These are phyloP conservation scores for Nyctereutes procyonoides DNA, from an alignment of 2,113 vertebrate genomes.

Conservation along the genomic window DNA sequence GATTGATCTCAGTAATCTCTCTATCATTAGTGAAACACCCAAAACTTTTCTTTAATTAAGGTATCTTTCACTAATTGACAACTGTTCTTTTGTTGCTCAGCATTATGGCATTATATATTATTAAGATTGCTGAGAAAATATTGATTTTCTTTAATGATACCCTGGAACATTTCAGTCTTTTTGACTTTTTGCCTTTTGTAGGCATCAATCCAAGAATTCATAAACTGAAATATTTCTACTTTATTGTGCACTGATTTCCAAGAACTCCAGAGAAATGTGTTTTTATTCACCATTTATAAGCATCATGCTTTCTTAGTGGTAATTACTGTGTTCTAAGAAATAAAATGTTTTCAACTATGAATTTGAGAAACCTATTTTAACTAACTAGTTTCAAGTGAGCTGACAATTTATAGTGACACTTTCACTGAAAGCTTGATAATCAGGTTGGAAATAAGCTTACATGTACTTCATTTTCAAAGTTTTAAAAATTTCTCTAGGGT, in stretches of 20 bases:
- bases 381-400: not conserved
- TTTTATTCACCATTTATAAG: slow-evolving; percentile 12
- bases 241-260: slow-evolving; percentile 31
- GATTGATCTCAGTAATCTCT: not conserved
- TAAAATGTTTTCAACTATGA: slow-evolving; percentile 28
- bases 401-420: not conserved
- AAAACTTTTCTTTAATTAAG: slow-evolving; percentile 2
- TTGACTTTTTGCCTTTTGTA: slow-evolving; percentile 50
- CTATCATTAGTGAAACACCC: not conserved
- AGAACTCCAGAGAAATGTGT: not conserved
- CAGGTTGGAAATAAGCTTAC: not conserved
- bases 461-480: not conserved
- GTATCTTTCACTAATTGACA: slow-evolving; percentile 23
- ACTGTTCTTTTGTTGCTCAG: not conserved
- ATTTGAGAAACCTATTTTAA: not conserved
- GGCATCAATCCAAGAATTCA: not conserved
- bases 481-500: not conserved
- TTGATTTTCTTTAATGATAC: slow-evolving; percentile 47
- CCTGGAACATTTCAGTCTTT: not conserved
- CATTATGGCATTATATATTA: not conserved
- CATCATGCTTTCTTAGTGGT: not conserved
- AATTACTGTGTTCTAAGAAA: slow-evolving; percentile 48
- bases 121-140: slow-evolving; percentile 30
- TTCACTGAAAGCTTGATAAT: not conserved
- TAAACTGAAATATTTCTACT: not conserved